These are phyloP conservation scores for Drosophila nr. perissopoda DNA, from an alignment of 2,888 invertebrate species.

Conservation along the genomic window DNA sequence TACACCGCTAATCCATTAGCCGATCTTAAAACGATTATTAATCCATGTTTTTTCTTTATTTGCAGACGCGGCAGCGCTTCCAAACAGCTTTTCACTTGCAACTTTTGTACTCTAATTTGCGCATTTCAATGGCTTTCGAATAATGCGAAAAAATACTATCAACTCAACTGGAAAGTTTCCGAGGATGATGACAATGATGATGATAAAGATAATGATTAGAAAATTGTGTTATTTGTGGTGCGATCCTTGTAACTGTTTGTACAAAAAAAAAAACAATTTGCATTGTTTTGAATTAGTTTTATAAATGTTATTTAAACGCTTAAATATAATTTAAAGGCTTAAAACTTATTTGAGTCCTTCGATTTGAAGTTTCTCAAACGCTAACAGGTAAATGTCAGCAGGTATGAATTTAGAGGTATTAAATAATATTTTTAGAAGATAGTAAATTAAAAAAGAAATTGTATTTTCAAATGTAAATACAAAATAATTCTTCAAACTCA, in stretches of 20 bases:
- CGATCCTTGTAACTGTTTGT: slow-evolving; percentile 47
- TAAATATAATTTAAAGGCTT: slow-evolving; percentile 8
- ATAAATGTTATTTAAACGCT: slow-evolving; percentile 58
- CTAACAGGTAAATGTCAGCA: slow-evolving; percentile 38
- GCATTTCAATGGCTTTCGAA: slow-evolving; percentile 79
- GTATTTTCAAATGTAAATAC: not conserved
- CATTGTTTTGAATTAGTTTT: slow-evolving; percentile 63
- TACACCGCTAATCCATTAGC: not conserved
- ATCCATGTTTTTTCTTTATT: not conserved
- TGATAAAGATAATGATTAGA: slow-evolving; percentile 31
- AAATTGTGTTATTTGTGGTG: slow-evolving; percentile 13
- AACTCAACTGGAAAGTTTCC: slow-evolving; percentile 82
- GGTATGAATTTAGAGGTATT: slow-evolving; percentile 6
- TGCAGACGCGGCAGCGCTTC: slow-evolving; percentile 82
- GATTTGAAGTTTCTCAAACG: slow-evolving; percentile 47
- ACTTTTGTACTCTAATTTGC: slow-evolving; percentile 83
- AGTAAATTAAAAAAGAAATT: not conserved
- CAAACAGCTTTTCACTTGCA: slow-evolving; percentile 83
- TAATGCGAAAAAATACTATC: slow-evolving; percentile 81
- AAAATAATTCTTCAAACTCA: not conserved
- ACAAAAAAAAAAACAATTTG: slow-evolving; percentile 42
- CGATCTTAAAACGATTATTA: not conserved
- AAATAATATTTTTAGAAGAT: not conserved
- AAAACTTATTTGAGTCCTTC: slow-evolving; percentile 16
- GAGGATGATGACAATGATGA: slow-evolving; percentile 65